Base-by-base conservation (phyloP, 2,113 vertebrate species). In the Trichomycterus rosablanca region DNA sequence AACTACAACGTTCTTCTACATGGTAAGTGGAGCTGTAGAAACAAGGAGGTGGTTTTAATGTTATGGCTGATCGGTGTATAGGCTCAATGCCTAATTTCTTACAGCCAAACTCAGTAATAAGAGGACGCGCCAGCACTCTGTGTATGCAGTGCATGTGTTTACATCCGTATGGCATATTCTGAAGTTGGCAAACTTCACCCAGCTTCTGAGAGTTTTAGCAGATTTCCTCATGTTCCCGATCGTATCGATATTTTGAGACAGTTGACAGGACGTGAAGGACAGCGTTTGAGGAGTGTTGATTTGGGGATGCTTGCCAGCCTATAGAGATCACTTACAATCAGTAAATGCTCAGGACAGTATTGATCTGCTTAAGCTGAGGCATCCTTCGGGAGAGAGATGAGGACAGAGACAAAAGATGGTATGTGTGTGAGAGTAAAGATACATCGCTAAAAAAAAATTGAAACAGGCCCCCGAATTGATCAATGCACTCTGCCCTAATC, bases 401-500 rank as follows among this genome's bases (percentile, higher is more conserved):
- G 76, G 72, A 59, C 85, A 81, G 81, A 83, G 88, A 91, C 85
- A 88, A 84, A 85, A 83, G 37, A 16, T 45, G 34, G 49, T 54
- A 9, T 11, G 58, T 34, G 18, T 14, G 44, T 39, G n/a, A 20
- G 12, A 23, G 15, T 44, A 39, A 39, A 8, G 23, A 59, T 58
- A 84, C 83, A 81, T 61, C 64, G 80, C 74, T 83, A 88, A 79
- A 80, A 40, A 90, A 93, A n/a, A n/a, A n/a, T n/a, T 93, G 90
- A 92, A 93, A 93, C 88, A 86, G 79, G 81, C 80, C 85, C n/a
- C 91, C 87, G 89, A 90, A 94, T 93, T 94, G 88, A 92, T 89
- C 86, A 77, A 78, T 50, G 74, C 74, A 73, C 76, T 80, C 73
- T 76, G 60, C 78, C 75, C 72, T 68, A 76, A 86, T 86, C 84